These are phyloP conservation scores for Rhegmatorhina hoffmannsi DNA, from an alignment of 2,113 vertebrate species.

Conservation along the genomic window DNA sequence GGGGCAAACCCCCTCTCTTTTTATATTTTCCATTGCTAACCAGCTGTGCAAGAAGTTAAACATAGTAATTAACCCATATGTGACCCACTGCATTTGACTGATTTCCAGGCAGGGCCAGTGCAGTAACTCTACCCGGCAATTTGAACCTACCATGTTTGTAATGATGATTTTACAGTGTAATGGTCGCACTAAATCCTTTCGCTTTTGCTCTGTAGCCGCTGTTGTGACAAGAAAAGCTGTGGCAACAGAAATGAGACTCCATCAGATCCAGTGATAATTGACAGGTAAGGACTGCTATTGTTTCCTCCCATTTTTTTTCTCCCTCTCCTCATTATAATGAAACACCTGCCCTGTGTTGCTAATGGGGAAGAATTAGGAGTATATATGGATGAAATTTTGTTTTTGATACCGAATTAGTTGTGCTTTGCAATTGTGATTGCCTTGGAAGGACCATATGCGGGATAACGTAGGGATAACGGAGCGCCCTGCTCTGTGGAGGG, in stretches of 20 bases:
- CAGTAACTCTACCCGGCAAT: conserved; percentile 80
- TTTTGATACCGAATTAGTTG: conserved; percentile 67
- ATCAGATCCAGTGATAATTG: conserved; percentile 99
- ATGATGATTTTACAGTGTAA: conserved; percentile 81
- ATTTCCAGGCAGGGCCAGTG: conserved; percentile 77
- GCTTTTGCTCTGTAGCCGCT: conserved; percentile 88
- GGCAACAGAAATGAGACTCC: conserved; percentile 99
- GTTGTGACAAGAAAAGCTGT: conserved; percentile 99
- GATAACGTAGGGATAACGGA: conserved; percentile 60
- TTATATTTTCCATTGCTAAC: conserved; percentile 64
- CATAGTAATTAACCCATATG: conserved; percentile 82
- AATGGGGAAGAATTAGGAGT: conserved; percentile 66
- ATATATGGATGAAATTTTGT: conserved; percentile 66
- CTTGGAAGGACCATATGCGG: conserved; percentile 66
- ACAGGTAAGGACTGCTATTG: conserved; percentile 92
- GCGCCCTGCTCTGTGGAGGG: conserved; percentile 65
- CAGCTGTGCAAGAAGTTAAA: conserved; percentile 80
- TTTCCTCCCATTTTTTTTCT: conserved; percentile 66
- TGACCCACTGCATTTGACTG: conserved; percentile 78
- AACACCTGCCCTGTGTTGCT: conserved; percentile 77
- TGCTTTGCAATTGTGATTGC: conserved; percentile 53
- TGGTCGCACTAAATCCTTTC: conserved; percentile 81
- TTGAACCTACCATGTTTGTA: conserved; percentile 77
- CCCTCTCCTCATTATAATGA: conserved; percentile 73
- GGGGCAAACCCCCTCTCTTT: conserved; percentile 46